These are phyloP conservation scores for Polia nebulosa DNA, from an alignment of 2,888 invertebrate genomes.

Conservation along the genomic window DNA sequence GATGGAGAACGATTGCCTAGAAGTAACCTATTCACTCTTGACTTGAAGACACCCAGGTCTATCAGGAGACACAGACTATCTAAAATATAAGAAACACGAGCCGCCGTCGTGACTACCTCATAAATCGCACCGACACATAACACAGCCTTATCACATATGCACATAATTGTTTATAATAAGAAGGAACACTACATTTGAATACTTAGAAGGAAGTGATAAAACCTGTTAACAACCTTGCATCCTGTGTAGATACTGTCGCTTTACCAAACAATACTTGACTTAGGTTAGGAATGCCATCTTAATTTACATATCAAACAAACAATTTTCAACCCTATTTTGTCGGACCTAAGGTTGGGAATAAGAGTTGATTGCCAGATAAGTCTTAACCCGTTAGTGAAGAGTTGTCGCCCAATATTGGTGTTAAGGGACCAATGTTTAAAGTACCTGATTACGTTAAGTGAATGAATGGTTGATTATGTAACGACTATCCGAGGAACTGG, in stretches of 20 bases:
- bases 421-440: conserved; percentile 62
- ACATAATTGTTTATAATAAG: conserved; percentile 70
- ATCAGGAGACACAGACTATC: no score
- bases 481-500: conserved; percentile 35
- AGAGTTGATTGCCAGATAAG: conserved; percentile 17
- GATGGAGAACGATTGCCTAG: no score
- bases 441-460: conserved; percentile 52
- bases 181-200: conserved; percentile 70
- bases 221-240: conserved; percentile 77
- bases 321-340: conserved; percentile 22
- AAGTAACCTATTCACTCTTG: no score
- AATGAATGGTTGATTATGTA: conserved; percentile 60
- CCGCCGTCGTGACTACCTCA: conserved; percentile 47
- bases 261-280: conserved; percentile 77
- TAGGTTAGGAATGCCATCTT: conserved; percentile 73
- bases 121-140: conserved; percentile 38
- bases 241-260: conserved; percentile 81
- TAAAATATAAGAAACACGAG: conserved; percentile 33
- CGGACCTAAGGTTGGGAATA: not conserved
- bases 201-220: conserved; percentile 80
- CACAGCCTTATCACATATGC: conserved; percentile 62
- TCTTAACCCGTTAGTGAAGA: conserved; percentile 64
- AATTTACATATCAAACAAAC: conserved; percentile 49
- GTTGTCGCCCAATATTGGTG: conserved; percentile 64
- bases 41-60: no score